Evolutionary conservation across 2,113 vertebrate genomes (phyloP).

Genomic region (Numenius arquata): DNA sequence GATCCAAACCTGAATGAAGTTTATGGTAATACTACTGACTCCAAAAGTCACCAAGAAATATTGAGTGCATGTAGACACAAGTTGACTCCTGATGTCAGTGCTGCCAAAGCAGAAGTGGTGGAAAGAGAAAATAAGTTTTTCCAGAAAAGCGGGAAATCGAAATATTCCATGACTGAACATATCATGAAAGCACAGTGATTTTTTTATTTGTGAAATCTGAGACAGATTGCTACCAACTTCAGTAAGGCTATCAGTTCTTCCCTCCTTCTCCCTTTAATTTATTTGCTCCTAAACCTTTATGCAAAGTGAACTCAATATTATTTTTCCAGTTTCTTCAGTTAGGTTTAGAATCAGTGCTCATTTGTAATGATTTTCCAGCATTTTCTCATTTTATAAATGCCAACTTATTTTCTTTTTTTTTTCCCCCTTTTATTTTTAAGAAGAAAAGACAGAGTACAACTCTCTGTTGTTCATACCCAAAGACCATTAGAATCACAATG

Average conservation of each 20-base stretch:
- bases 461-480: neutral
- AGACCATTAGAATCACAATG: neutral
- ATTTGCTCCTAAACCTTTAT: neutral
- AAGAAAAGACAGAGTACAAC: neutral
- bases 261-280: neutral
- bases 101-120: neutral
- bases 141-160: neutral
- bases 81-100: neutral
- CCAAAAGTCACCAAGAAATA: neutral
- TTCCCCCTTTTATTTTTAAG: neutral
- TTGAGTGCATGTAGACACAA: neutral
- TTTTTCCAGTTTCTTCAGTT: neutral
- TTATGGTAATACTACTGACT: neutral
- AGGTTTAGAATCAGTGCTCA: neutral
- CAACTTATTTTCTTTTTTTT: neutral
- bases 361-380: neutral
- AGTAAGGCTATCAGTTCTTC: neutral
- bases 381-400: neutral
- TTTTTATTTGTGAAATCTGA: neutral
- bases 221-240: neutral
- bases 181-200: neutral
- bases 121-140: neutral
- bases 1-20: neutral
- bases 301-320: neutral
- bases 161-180: neutral